phyloP scores from a whole-genome alignment of 2,797 vertebrate genomes.

The Lepus oiostolus region DNA sequence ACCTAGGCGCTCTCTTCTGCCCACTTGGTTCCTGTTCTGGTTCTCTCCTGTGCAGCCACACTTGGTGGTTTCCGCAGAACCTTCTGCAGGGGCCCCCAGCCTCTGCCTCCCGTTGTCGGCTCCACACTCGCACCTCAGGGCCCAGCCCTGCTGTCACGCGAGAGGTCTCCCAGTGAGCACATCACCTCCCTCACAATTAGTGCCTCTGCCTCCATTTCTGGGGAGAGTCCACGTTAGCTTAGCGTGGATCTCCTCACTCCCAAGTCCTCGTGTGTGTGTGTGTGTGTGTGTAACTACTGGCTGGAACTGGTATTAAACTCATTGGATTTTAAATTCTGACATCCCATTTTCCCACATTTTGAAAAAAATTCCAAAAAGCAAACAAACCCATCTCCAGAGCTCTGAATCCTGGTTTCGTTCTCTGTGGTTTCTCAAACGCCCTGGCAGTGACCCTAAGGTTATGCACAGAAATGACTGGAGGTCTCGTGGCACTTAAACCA shows the following conservation, averaged over 20 bases:
- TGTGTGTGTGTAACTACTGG: neutral
- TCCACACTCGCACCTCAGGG: rapidly evolving
- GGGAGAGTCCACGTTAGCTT: rapidly evolving
- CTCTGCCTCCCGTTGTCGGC: rapidly evolving
- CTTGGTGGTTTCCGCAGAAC: no score
- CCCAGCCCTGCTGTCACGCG: neutral
- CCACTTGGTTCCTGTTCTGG: neutral
- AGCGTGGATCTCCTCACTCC: rapidly evolving
- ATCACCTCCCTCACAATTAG: rapidly evolving
- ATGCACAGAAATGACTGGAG: neutral
- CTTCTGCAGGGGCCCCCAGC: rapidly evolving
- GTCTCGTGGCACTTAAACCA: neutral
- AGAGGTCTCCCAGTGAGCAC: rapidly evolving
- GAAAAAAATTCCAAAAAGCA: neutral
- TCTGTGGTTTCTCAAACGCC: rapidly evolving
- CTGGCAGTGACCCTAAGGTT: neutral
- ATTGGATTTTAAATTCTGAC: neutral
- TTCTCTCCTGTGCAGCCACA: neutral
- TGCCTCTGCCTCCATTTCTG: rapidly evolving
- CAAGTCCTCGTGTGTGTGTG: neutral
- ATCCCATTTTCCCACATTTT: neutral
- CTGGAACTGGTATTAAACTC: neutral
- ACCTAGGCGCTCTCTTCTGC: neutral
- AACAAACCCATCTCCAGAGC: no score
- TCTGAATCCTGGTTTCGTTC: no score